Evolutionary conservation across 2,888 invertebrate genomes (phyloP).

Genomic region (Esperia sulphurella): DNA sequence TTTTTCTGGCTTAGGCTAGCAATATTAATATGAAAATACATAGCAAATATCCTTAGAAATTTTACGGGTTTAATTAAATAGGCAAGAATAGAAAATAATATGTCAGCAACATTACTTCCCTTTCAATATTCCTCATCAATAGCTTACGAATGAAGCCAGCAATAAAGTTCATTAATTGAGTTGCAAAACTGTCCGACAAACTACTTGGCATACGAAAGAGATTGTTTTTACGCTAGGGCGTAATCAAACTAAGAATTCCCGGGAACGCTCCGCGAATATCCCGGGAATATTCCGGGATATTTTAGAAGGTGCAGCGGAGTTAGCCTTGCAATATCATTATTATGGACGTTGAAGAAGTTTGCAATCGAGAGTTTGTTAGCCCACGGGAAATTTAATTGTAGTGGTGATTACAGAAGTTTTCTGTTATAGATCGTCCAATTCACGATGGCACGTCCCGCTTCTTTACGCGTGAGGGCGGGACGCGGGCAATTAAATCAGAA

Average conservation of each 20-base stretch:
- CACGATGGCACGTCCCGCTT: too few species aligned
- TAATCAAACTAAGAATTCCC: conserved; percentile 54
- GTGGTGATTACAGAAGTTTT: conserved; percentile 20
- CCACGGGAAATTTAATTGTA: conserved; percentile 21
- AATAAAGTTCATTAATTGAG: conserved; percentile 52
- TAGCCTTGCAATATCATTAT: conserved; percentile 32
- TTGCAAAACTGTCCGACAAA: conserved; percentile 45
- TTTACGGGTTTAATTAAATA: too few species aligned
- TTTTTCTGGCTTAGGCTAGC: too few species aligned
- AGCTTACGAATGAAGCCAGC: conserved; percentile 23
- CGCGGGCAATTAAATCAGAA: too few species aligned
- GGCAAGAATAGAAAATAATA: too few species aligned
- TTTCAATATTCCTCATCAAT: conserved; percentile 21
- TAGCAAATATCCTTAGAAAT: too few species aligned
- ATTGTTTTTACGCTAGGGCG: conserved; percentile 56
- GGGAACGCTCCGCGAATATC: too few species aligned
- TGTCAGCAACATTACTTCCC: background rate
- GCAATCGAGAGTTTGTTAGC: conserved; percentile 18
- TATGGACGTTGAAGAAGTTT: conserved; percentile 26
- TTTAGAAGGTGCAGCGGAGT: conserved; percentile 35
- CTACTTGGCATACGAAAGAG: conserved; percentile 43
- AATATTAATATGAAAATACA: too few species aligned
- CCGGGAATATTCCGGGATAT: conserved; percentile 6
- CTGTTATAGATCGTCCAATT: too few species aligned
- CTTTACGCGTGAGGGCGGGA: too few species aligned